These are phyloP conservation scores for Tinamus major DNA, from an alignment of 2,797 vertebrate genomes.

Conservation along the genomic window DNA sequence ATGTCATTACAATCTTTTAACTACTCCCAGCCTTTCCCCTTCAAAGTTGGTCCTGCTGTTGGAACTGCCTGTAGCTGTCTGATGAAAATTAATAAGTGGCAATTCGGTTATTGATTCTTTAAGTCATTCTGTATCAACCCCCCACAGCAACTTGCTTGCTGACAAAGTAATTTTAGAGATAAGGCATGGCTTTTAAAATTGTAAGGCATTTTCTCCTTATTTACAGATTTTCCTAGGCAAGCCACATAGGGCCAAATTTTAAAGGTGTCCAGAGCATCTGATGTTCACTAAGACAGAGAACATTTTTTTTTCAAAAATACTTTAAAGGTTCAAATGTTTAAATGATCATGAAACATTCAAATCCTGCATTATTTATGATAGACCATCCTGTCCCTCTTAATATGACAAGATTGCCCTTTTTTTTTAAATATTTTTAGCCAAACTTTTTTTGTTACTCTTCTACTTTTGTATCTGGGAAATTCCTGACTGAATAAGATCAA, in stretches of 20 bases:
- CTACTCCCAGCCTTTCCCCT: not conserved
- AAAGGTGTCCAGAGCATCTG: not conserved
- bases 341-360: not conserved
- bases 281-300: not conserved
- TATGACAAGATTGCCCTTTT: not conserved
- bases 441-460: not conserved
- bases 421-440: not conserved
- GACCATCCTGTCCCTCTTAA: not conserved
- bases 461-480: constrained; percentile 10
- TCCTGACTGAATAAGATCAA: not conserved
- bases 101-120: constrained; percentile 31
- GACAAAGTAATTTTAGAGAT: constrained; percentile 1
- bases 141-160: not conserved
- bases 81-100: constrained; percentile 8
- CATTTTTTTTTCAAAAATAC: not conserved
- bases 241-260: not conserved
- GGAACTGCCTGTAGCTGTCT: not conserved
- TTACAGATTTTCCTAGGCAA: not conserved
- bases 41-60: not conserved
- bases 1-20: not conserved
- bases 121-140: constrained; percentile 10
- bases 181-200: not conserved
- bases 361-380: not conserved
- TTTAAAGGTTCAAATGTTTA: too few species aligned
- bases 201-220: not conserved